These are phyloP conservation scores for Diphyllodes magnificus DNA, from an alignment of 2,113 vertebrate species.

Conservation along the genomic window DNA sequence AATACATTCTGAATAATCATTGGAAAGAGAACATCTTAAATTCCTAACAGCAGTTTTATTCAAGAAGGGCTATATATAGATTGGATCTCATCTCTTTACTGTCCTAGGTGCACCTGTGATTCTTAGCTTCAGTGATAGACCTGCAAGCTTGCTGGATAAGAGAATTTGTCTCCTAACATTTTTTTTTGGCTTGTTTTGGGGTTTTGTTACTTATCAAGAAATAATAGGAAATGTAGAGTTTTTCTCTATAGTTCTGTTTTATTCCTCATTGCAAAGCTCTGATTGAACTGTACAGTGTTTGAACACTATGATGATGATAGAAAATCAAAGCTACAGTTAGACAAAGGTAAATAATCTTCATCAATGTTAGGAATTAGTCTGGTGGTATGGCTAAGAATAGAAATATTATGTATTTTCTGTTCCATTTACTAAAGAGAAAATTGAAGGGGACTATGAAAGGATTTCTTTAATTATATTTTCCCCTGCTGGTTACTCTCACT, in stretches of 20 bases:
- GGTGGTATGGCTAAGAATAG: not conserved
- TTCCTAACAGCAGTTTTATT: not conserved
- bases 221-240: not conserved
- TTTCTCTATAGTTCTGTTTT: not conserved
- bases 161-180: not conserved
- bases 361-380: not conserved
- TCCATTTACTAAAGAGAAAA: not conserved
- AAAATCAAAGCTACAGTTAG: not conserved
- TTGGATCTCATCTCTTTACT: not conserved
- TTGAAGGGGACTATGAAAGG: not conserved
- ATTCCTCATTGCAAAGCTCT: not conserved
- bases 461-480: not conserved
- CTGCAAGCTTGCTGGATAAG: not conserved
- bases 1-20: slow-evolving; percentile 15
- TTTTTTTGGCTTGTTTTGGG: not conserved
- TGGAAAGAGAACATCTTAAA: not conserved
- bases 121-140: not conserved
- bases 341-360: not conserved
- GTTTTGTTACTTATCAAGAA: not conserved
- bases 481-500: not conserved
- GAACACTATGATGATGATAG: not conserved
- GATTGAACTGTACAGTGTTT: not conserved
- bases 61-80: not conserved
- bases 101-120: not conserved
- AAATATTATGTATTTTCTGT: not conserved